These are phyloP conservation scores for Sorex araneus DNA, from an alignment of 2,113 vertebrate species.

Conservation along the genomic window DNA sequence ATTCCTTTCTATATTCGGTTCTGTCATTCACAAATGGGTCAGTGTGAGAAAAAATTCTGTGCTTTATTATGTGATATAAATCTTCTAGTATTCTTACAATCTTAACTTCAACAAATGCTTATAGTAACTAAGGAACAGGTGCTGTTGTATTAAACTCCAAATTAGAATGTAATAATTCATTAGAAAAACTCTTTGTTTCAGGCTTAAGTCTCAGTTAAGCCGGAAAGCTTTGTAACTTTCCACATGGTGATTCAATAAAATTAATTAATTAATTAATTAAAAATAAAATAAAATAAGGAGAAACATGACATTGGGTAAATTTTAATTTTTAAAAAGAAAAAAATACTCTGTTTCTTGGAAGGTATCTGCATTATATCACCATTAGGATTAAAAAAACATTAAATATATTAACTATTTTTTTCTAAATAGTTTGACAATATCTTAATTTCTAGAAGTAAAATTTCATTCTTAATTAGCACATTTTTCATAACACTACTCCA, in stretches of 20 bases:
- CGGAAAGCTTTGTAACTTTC: too few relatives aligned
- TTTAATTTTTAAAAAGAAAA: too few relatives aligned
- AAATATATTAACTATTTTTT: neutral
- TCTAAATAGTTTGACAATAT: neutral
- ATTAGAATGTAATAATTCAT: neutral
- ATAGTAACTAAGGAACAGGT: neutral
- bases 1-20: constrained; percentile 3
- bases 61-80: neutral
- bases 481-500: constrained; percentile 31
- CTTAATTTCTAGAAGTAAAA: constrained; percentile 45
- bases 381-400: constrained; percentile 29
- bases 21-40: neutral
- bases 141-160: neutral
- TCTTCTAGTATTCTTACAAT: neutral
- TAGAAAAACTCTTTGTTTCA: neutral
- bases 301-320: too few relatives aligned
- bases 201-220: too few relatives aligned
- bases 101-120: constrained; percentile 7
- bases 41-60: neutral
- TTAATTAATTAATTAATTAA: too few relatives aligned
- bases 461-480: neutral
- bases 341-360: neutral
- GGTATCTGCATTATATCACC: neutral
- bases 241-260: too few relatives aligned
- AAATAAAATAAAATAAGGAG: too few relatives aligned